phyloP scores from a whole-genome alignment of 2,797 vertebrate genomes.

The Caiman crocodilus region DNA sequence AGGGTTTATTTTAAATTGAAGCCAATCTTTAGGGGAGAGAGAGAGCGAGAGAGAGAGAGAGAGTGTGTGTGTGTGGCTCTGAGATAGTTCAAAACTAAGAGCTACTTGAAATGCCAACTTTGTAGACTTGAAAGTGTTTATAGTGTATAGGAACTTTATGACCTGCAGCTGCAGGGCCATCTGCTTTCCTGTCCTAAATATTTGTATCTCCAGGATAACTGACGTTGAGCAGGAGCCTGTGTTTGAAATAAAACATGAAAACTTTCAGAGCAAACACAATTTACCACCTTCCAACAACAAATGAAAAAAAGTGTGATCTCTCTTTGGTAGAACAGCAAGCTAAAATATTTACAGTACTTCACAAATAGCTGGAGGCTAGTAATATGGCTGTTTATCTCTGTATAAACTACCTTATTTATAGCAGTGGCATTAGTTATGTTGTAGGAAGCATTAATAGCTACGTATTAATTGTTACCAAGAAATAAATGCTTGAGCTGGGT shows the following conservation, averaged over 20 bases:
- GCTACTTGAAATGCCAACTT: slow-evolving; percentile 24
- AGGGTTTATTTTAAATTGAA: slow-evolving; percentile 19
- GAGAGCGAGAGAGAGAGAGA: no score
- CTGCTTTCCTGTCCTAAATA: slow-evolving; percentile 78
- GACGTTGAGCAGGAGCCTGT: slow-evolving; percentile 72
- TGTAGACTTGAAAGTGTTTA: slow-evolving; percentile 71
- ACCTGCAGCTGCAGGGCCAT: slow-evolving; percentile 78
- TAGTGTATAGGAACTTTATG: slow-evolving; percentile 67
- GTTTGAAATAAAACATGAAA: slow-evolving; percentile 67
- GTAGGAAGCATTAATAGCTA: slow-evolving; percentile 69
- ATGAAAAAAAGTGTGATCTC: slow-evolving; percentile 48
- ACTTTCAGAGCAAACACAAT: slow-evolving; percentile 60
- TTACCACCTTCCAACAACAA: slow-evolving; percentile 54
- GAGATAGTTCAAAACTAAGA: slow-evolving; percentile 25
- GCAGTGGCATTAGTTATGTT: slow-evolving; percentile 56
- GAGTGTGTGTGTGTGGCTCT: not conserved
- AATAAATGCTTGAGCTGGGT: slow-evolving; percentile 53
- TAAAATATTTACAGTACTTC: slow-evolving; percentile 78
- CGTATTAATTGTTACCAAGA: slow-evolving; percentile 74
- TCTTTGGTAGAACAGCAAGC: slow-evolving; percentile 77
- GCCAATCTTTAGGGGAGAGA: not conserved
- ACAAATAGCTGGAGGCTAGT: slow-evolving; percentile 70
- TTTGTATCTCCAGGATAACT: slow-evolving; percentile 78
- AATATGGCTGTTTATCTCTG: slow-evolving; percentile 73
- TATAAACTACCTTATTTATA: slow-evolving; percentile 76